Percentiles rank a stretch among this genome's conserved stretches.
Conservation (phyloP, 1,140 invertebrate species). For the Drosophila kanapiae region DNA sequence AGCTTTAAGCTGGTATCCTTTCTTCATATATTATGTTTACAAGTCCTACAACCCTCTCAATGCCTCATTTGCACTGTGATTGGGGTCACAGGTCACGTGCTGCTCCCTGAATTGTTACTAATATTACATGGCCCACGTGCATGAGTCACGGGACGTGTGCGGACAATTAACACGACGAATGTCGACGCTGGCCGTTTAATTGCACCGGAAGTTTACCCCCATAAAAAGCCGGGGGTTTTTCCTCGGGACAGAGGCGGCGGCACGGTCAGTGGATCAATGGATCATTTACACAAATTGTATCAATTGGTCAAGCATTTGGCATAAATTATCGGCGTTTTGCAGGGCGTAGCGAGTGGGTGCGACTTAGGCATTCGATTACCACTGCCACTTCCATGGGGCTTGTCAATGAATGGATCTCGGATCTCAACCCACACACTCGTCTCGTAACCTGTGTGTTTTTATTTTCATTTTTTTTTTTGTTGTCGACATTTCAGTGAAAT, state of each 20-base stretch:
- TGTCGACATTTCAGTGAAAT: conserved; percentile 41
- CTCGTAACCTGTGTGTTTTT: conserved; percentile 20
- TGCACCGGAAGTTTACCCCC: conserved; percentile 37
- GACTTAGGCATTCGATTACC: conserved; percentile 36
- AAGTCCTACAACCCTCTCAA: no score
- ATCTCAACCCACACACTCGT: conserved; percentile 28
- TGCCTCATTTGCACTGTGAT: conserved; percentile 9
- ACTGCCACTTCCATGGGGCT: conserved; percentile 37
- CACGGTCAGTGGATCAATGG: conserved; percentile 32
- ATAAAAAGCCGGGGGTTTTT: conserved; percentile 22
- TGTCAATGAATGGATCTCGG: conserved; percentile 34
- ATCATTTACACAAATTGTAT: conserved; percentile 57
- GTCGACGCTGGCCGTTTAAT: conserved; percentile 27
- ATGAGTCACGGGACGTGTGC: conserved; percentile 45
- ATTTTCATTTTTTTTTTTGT: conserved; percentile 6
- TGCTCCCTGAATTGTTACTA: conserved; percentile 12
- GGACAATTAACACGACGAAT: conserved; percentile 41
- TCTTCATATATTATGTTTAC: background rate
- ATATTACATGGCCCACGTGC: conserved; percentile 34
- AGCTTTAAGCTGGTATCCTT: background rate
- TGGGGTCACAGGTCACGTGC: conserved; percentile 52
- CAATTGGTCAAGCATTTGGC: conserved; percentile 52
- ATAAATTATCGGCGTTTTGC: conserved; percentile 47
- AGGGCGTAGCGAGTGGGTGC: conserved; percentile 32
- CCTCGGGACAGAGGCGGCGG: conserved; percentile 4